Conservation (phyloP, 37 sponge, comb jelly and placozoan genomes). For the Chondrilla cf. caribensis region DNA sequence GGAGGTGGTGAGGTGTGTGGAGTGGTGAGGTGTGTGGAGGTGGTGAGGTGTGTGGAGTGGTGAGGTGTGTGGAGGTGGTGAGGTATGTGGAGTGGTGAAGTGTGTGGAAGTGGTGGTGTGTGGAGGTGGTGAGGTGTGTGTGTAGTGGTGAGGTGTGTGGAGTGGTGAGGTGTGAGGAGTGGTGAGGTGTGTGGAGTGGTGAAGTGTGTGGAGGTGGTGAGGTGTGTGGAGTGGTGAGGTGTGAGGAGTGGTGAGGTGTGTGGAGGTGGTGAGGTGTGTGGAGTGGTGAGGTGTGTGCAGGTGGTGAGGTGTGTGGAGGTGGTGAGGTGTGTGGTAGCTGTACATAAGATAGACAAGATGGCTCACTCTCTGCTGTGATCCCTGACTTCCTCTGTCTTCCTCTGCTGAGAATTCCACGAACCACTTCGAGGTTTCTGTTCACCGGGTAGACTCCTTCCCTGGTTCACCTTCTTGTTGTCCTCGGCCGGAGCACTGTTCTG, state of each 20-base stretch:
- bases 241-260: too few species aligned
- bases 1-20: slow-evolving; percentile 6
- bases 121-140: background rate
- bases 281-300: too few species aligned
- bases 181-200: background rate
- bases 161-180: background rate
- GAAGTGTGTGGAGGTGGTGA: too few species aligned
- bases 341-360: too few species aligned
- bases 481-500: slow-evolving; percentile 8
- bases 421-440: slow-evolving; percentile 44
- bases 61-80: background rate
- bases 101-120: background rate
- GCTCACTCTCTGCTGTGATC: too few species aligned
- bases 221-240: too few species aligned
- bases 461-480: background rate
- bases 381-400: slow-evolving; percentile 5
- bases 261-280: too few species aligned
- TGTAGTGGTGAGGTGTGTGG: background rate
- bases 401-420: slow-evolving; percentile 39
- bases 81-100: background rate
- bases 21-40: background rate
- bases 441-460: slow-evolving; percentile 27
- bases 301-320: too few species aligned
- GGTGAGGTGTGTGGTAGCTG: too few species aligned
- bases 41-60: background rate